phyloP scores from a whole-genome alignment of 2,797 vertebrate species.

The Lacerta agilis region DNA sequence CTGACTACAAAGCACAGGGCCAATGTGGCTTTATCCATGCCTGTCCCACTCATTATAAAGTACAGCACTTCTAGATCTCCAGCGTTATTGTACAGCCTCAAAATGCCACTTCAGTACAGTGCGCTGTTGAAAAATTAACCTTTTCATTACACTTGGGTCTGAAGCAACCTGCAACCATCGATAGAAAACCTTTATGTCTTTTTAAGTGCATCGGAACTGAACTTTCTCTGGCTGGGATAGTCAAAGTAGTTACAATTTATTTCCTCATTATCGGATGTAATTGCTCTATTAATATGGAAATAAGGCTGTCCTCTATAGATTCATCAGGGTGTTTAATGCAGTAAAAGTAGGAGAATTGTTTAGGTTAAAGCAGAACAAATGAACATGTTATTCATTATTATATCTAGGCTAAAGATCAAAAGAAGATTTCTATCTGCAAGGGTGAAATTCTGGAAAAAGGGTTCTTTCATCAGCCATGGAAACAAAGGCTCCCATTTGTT shows the following conservation, averaged over 20 bases:
- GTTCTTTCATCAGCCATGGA: background rate
- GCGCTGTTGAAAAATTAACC: slow-evolving; percentile 13
- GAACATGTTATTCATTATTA: slow-evolving; percentile 20
- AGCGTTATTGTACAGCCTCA: background rate
- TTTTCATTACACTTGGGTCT: background rate
- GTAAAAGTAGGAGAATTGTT: slow-evolving; percentile 22
- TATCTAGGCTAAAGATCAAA: slow-evolving; percentile 9
- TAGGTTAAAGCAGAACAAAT: slow-evolving; percentile 25
- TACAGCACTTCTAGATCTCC: slow-evolving; percentile 22
- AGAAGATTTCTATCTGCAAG: background rate
- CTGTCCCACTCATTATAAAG: background rate
- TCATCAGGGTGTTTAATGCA: slow-evolving; percentile 14
- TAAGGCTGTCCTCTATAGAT: slow-evolving; percentile 25
- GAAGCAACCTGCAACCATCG: background rate
- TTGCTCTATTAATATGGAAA: slow-evolving; percentile 63
- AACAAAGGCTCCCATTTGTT: background rate
- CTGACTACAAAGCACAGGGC: slow-evolving; percentile 19
- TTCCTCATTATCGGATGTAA: slow-evolving; percentile 30
- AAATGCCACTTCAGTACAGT: slow-evolving; percentile 7
- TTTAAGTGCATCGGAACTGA: slow-evolving; percentile 2
- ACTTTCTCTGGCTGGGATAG: slow-evolving; percentile 12
- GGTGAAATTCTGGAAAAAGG: background rate
- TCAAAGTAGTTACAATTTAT: slow-evolving; percentile 41
- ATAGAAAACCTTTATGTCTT: background rate
- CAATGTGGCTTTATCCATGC: slow-evolving; percentile 32